Base-by-base conservation (phyloP, 2,797 vertebrate genomes). In the Lutjanus argentimaculatus region DNA sequence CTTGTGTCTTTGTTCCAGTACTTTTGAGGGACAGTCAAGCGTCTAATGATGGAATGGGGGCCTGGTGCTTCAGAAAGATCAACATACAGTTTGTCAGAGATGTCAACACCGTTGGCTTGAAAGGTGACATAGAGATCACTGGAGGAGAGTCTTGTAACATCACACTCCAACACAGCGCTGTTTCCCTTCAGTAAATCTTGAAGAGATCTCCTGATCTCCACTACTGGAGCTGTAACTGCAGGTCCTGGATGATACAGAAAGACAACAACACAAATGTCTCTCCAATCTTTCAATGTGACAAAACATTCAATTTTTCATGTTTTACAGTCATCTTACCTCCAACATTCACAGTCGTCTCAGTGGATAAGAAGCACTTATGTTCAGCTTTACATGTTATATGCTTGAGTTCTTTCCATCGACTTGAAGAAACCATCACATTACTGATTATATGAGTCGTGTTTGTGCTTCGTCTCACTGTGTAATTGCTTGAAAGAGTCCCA, bases 131-230 rank as follows among this genome's bases (percentile, higher is more conserved):
- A 91, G 48, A 92, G 40, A 46, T 93, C 85, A 70, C 51, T 48
- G 14, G 91, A 80, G 3, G 88, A 85, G 19, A 90, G 72, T 17
- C 62, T 30, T 48, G 75, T 85, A 78, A 93, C 58, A 10, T 77
- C 68, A 84, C 95, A 95, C 79, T 90, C 74, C 30, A 95, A 85
- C 45, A 91, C 72, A 48, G 52, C 49, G 6, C 13, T 59, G 9
- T 81, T 6, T 68, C 36, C 13, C 1, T 84, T 85, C 16, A 9
- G 21, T 17, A 80, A 25, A n/a, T 87, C 64, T 73, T 63, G 25
- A 3, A 92, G 66, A 57, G 71, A 79, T 80, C 93, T 90, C 68
- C 86, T 93, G 85, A 95, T 91, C 22, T 72, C n/a, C 53, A 95
- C 89, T 36, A 6, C 22, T 67, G 92, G 88, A 81, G 3, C 0